Percentiles rank a stretch among this genome's conserved stretches.
Conservation (phyloP, 2,113 vertebrate genomes). For the Pteronura brasiliensis region DNA sequence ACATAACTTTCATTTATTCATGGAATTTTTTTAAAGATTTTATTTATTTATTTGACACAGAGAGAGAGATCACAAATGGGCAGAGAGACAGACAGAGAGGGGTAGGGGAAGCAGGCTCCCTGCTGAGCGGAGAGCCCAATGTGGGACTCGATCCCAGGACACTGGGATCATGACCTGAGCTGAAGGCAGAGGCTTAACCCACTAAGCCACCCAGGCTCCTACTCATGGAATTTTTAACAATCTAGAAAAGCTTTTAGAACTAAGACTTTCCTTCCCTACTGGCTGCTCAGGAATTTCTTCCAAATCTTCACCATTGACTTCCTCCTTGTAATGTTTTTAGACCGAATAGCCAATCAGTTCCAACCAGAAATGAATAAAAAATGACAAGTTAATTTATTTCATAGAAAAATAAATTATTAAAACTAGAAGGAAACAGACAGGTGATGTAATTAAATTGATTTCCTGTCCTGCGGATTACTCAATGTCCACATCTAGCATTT, state of each 20-base stretch:
- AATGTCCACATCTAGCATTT: neutral
- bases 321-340: neutral
- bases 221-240: neutral
- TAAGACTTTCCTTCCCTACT: neutral
- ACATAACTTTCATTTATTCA: neutral
- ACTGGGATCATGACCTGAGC: too few species aligned
- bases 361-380: neutral
- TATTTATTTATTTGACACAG: too few species aligned
- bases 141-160: too few species aligned
- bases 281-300: neutral
- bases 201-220: too few species aligned
- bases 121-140: too few species aligned
- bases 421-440: neutral
- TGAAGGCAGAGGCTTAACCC: too few species aligned
- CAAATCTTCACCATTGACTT: neutral
- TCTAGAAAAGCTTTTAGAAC: neutral
- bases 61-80: too few species aligned
- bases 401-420: neutral
- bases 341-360: neutral
- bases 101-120: too few species aligned
- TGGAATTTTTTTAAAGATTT: neutral
- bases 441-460: neutral
- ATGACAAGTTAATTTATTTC: neutral
- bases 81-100: too few species aligned
- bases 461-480: neutral